Evolutionary conservation across 2,888 invertebrate genomes (phyloP), one percentile per base, ranked within the genome.

Genomic region (Eubasilissa splendida): DNA sequence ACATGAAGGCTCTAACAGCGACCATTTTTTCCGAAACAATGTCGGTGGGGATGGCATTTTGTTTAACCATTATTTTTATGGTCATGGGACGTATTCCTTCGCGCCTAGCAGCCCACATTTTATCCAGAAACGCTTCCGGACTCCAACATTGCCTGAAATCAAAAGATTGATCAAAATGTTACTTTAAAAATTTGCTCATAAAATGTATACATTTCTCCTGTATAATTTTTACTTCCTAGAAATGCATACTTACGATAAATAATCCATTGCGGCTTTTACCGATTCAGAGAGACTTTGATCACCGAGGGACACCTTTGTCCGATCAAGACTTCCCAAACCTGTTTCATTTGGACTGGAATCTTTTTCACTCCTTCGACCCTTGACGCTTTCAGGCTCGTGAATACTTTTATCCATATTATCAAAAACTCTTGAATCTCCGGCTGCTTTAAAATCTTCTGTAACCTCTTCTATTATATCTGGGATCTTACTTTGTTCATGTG

Each of bases 251-350:
- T 7, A 68, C 66, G 66, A 68, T 14, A 68, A 14, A 68, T 68
- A 68, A n/a, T 68, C 50, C 1, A 14, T 4, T 0, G 14, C 14
- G 8, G n/a, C 9, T n/a, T 68, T 68, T 50, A n/a, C 42, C n/a
- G 66, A 68, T 12, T 33, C 50, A n/a, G 50, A 50, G 8, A 52
- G 53, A 11, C n/a, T 53, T 22, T 70, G 31, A 1, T 70, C 70
- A 31, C 70, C 70, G 10, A 70, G 70, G 53, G 70, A 70, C 22
- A 70, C 70, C 22, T 12, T 33, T 12, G 70, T 70, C 14, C 70
- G 22, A 33, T 70, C 70, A 8, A 70, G 12, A 54, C 70, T 70
- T 10, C 70, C 70, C 54, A 70, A 54, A 31, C 70, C 70, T 52
- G 70, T 70, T 54, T 70, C 70, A 54, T 54, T 54, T n/a, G 4